Evolutionary conservation across 2,797 vertebrate species (phyloP).

Genomic region (Pseudochirops corinnae): DNA sequence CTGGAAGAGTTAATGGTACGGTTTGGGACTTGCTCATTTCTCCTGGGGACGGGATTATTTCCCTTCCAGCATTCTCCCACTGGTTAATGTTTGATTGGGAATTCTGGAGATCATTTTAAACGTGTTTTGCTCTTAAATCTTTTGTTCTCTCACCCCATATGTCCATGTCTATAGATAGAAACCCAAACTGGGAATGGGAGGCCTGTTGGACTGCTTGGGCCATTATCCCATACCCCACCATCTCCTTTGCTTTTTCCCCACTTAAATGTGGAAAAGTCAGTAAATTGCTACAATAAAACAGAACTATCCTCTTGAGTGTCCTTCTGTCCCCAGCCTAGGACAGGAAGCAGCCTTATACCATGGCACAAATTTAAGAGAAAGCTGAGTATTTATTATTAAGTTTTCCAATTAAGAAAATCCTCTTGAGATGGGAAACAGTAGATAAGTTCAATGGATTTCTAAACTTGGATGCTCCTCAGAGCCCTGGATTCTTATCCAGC

Average conservation of each 20-base stretch:
- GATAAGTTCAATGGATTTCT: neutral
- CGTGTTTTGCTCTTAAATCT: neutral
- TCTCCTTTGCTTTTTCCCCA: neutral
- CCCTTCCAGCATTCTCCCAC: conserved; percentile 22
- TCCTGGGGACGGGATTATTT: neutral
- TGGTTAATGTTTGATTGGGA: conserved; percentile 18
- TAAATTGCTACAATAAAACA: conserved; percentile 45
- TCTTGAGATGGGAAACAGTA: neutral
- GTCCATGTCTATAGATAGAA: conserved; percentile 5
- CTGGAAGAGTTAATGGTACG: conserved; percentile 15
- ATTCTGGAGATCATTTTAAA: conserved; percentile 54
- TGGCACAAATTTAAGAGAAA: neutral
- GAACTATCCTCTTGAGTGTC: neutral
- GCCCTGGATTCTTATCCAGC: neutral
- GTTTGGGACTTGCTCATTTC: conserved; percentile 38
- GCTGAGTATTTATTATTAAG: neutral
- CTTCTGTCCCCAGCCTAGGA: conserved; percentile 14
- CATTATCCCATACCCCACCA: neutral
- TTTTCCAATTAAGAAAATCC: neutral
- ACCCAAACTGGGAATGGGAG: conserved; percentile 12
- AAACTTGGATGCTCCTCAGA: neutral
- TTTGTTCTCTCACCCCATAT: conserved; percentile 30
- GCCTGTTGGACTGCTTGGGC: neutral
- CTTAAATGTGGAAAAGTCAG: conserved; percentile 21
- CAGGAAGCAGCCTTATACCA: neutral